Evolutionary conservation across 1,140 invertebrate genomes (phyloP).

Genomic region (Copidosoma floridanum): DNA sequence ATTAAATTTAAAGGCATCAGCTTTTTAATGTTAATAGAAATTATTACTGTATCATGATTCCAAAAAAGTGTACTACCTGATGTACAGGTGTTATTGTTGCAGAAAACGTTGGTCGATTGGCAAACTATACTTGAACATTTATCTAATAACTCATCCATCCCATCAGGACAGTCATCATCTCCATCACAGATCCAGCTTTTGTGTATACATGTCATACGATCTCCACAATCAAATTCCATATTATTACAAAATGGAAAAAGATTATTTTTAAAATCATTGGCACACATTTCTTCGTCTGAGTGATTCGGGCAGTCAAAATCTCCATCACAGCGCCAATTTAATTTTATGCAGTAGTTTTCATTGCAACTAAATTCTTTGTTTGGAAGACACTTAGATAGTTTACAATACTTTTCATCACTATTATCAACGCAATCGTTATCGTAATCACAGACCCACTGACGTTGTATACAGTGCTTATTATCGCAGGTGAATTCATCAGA

Average conservation of each 20-base stretch:
- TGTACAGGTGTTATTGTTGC: slow-evolving; percentile 78
- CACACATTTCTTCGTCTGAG: slow-evolving; percentile 73
- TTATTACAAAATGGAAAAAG: slow-evolving; percentile 61
- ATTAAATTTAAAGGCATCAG: too few relatives aligned
- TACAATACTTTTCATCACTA: slow-evolving; percentile 78
- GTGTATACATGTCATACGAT: slow-evolving; percentile 83
- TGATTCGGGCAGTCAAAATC: slow-evolving; percentile 80
- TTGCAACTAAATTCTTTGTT: slow-evolving; percentile 71
- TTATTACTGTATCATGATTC: not conserved
- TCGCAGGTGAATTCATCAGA: slow-evolving; percentile 87
- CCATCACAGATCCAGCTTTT: slow-evolving; percentile 85
- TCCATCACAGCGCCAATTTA: slow-evolving; percentile 81
- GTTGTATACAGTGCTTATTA: slow-evolving; percentile 85
- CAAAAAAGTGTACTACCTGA: slow-evolving; percentile 37
- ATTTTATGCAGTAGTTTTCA: slow-evolving; percentile 66
- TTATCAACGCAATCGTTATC: slow-evolving; percentile 84
- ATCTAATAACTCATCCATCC: slow-evolving; percentile 70
- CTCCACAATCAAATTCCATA: slow-evolving; percentile 82
- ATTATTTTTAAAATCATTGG: slow-evolving; percentile 23
- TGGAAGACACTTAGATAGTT: slow-evolving; percentile 65
- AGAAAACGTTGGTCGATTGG: slow-evolving; percentile 79
- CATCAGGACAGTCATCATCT: slow-evolving; percentile 79
- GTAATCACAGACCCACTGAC: slow-evolving; percentile 83
- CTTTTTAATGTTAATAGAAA: too few relatives aligned
- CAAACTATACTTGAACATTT: slow-evolving; percentile 77